These are phyloP conservation scores for Bombyx huttoni DNA, from an alignment of 2,888 invertebrate species.

Conservation along the genomic window DNA sequence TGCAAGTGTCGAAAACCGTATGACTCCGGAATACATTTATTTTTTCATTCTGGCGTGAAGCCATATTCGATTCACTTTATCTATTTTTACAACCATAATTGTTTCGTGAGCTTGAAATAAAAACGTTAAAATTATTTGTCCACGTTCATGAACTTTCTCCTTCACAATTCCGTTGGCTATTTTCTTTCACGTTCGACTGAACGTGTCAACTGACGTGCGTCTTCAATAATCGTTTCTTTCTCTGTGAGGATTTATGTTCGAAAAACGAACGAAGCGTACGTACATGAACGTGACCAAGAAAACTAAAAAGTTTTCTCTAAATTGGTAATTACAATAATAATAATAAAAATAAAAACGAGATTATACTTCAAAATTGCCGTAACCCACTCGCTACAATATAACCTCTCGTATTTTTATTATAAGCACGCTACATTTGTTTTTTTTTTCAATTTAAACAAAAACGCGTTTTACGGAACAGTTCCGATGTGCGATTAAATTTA, in stretches of 20 bases:
- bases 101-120: slow-evolving; percentile 1
- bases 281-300: no score
- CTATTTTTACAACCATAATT: slow-evolving; percentile 10
- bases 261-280: no score
- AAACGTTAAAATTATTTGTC: slow-evolving; percentile 1
- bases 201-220: no score
- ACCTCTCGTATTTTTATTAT: neutral
- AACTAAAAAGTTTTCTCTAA: no score
- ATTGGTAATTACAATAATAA: no score
- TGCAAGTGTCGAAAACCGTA: neutral
- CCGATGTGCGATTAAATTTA: neutral
- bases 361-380: no score
- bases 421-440: neutral
- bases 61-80: slow-evolving; percentile 15
- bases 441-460: neutral
- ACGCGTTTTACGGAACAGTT: no score
- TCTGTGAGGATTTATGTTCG: no score
- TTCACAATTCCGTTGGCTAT: neutral
- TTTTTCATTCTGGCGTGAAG: slow-evolving; percentile 19
- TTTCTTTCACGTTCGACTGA: neutral
- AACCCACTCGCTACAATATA: no score
- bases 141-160: neutral
- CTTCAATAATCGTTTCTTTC: no score
- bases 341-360: no score
- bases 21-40: slow-evolving; percentile 11